Conservation (phyloP, 2,888 invertebrate genomes). For the Synanthedon formicaeformis region DNA sequence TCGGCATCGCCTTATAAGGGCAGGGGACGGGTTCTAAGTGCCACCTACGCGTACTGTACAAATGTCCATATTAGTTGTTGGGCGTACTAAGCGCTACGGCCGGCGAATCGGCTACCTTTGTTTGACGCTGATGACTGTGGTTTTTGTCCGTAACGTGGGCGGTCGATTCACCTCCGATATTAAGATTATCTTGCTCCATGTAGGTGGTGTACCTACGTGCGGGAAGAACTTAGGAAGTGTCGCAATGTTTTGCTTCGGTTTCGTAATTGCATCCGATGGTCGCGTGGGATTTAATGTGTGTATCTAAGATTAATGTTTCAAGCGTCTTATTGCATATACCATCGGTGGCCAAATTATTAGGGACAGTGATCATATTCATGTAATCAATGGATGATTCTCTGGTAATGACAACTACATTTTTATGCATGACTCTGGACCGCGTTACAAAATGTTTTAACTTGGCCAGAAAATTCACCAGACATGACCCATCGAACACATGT, state of each 20-base stretch:
- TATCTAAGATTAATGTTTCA: slow-evolving; percentile 9
- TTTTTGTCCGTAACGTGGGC: slow-evolving; percentile 47
- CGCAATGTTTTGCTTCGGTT: slow-evolving; percentile 27
- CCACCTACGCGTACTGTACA: slow-evolving; percentile 53
- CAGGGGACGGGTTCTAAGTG: slow-evolving; percentile 43
- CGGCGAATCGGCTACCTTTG: slow-evolving; percentile 62
- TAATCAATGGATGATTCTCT: no score
- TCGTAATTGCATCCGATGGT: slow-evolving; percentile 28
- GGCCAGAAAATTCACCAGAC: no score
- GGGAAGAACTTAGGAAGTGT: slow-evolving; percentile 32
- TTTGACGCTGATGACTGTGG: slow-evolving; percentile 53
- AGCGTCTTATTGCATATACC: slow-evolving; percentile 16
- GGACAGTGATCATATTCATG: no score
- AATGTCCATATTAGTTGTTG: slow-evolving; percentile 63
- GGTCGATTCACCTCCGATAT: slow-evolving; percentile 63
- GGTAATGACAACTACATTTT: no score
- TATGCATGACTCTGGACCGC: no score
- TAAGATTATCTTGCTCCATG: slow-evolving; percentile 42
- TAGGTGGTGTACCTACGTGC: slow-evolving; percentile 44
- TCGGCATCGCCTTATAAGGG: slow-evolving; percentile 42
- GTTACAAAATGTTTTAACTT: no score
- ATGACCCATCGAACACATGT: no score
- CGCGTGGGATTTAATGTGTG: slow-evolving; percentile 20
- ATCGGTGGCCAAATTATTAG: no score
- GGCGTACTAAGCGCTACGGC: slow-evolving; percentile 52